A percentile compares a stretch with the other conserved stretches of the same genome.
Conservation (phyloP, 30 jellyfish, hydroid and myxozoan species). For the Phacellophora camtschatica region DNA sequence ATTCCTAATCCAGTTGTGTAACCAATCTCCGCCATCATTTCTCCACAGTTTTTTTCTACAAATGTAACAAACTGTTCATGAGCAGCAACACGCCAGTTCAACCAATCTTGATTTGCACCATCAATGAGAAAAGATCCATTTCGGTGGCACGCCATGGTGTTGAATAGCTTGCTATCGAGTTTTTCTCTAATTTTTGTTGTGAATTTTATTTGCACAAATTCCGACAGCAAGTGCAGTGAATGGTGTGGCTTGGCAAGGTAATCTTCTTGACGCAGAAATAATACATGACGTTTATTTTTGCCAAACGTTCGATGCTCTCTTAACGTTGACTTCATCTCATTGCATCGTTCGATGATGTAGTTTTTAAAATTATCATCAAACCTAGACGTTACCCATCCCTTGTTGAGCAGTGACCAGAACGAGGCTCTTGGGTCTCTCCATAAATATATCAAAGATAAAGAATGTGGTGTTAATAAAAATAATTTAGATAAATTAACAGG, state of each 20-base stretch:
- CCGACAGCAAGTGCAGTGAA: background rate
- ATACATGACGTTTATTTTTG: background rate
- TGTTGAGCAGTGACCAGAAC: constrained; percentile 63
- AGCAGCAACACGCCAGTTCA: constrained; percentile 22
- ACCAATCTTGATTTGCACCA: background rate
- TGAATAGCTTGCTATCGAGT: background rate
- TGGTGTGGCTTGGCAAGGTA: background rate
- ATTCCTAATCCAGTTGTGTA: background rate
- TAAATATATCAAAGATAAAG: constrained; percentile 12
- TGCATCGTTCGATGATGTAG: constrained; percentile 37
- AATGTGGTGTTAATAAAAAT: background rate
- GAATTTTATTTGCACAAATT: background rate
- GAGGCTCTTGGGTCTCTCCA: constrained; percentile 76
- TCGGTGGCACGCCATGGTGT: background rate
- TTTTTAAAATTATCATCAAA: background rate
- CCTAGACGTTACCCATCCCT: constrained; percentile 60
- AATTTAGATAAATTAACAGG: background rate
- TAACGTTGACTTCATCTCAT: constrained; percentile 33
- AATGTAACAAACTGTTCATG: background rate
- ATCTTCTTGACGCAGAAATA: constrained; percentile 20
- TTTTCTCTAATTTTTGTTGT: background rate
- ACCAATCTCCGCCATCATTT: background rate
- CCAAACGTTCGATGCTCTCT: background rate
- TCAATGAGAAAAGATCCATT: background rate
- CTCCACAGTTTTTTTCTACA: constrained; percentile 8